Conservation (phyloP, 1,140 invertebrate species). For the Lasioglossum albipes region DNA sequence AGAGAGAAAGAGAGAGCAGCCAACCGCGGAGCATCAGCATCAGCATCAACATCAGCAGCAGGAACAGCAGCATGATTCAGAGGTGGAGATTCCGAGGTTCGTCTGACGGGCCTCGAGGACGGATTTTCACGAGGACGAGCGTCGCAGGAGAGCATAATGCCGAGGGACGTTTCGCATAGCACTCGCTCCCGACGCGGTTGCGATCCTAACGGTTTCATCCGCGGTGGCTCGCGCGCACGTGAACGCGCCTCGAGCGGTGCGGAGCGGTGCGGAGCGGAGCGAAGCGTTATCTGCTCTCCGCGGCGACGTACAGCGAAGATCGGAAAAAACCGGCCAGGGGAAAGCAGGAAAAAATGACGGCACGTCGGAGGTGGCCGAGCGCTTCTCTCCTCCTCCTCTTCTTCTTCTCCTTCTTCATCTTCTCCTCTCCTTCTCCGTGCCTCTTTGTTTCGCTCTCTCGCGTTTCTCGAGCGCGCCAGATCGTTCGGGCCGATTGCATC, state of each 20-base stretch:
- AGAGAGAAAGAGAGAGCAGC: no score
- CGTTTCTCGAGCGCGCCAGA: conserved; percentile 42
- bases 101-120: background rate
- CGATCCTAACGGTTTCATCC: conserved; percentile 74
- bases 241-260: conserved; percentile 60
- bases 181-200: conserved; percentile 40
- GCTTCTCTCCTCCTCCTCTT: conserved; percentile 24
- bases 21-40: no score
- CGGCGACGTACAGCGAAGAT: conserved; percentile 38
- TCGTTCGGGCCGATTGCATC: conserved; percentile 33
- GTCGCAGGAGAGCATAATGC: background rate
- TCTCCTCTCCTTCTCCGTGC: conserved; percentile 1
- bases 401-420: conserved; percentile 6
- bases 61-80: no score
- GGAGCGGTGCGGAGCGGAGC: background rate
- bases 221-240: conserved; percentile 71
- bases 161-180: conserved; percentile 1
- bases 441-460: background rate
- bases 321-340: conserved; percentile 23
- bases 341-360: conserved; percentile 45
- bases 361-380: conserved; percentile 53
- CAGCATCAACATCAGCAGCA: no score
- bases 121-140: background rate
- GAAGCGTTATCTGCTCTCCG: conserved; percentile 40
- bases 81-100: no score